These are phyloP conservation scores for Hiodon tergisus DNA, from an alignment of 2,113 vertebrate species.

Conservation along the genomic window DNA sequence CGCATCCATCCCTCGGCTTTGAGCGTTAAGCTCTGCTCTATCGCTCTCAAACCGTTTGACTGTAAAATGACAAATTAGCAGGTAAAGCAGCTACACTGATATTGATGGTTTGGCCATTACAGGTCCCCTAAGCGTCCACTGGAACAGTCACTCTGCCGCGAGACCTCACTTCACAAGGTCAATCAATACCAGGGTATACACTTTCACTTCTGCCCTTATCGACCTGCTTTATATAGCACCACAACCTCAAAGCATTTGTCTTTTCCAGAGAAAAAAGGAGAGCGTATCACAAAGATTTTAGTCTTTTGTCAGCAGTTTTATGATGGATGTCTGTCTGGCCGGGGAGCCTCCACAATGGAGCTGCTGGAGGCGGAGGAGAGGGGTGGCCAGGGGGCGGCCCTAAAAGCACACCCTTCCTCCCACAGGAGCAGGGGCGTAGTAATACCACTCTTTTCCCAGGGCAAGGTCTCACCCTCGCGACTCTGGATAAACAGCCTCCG, in stretches of 20 bases:
- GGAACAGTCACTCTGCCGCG: conserved; percentile 99
- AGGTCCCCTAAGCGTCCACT: conserved; percentile 97
- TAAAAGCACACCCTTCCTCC: conserved; percentile 11
- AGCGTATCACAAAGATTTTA: conserved; percentile 98
- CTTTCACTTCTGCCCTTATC: conserved; percentile 98
- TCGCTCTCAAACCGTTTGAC: conserved; percentile 44
- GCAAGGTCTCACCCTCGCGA: neutral
- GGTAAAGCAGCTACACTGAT: conserved; percentile 98
- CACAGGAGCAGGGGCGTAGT: neutral
- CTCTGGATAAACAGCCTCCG: conserved; percentile 54
- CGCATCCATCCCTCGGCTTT: neutral
- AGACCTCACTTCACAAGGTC: conserved; percentile 95
- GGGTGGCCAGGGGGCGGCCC: conserved; percentile 29
- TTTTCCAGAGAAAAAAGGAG: conserved; percentile 99
- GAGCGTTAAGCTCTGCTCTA: conserved; percentile 1
- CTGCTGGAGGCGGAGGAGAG: conserved; percentile 79
- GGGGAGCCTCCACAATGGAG: conserved; percentile 88
- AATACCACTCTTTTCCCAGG: neutral
- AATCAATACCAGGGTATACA: conserved; percentile 95
- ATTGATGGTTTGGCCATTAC: conserved; percentile 99
- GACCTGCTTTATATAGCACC: conserved; percentile 87
- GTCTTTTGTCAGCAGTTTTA: conserved; percentile 80
- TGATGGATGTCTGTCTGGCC: conserved; percentile 96
- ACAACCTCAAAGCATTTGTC: conserved; percentile 94
- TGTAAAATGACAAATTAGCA: conserved; percentile 81